A percentile compares a stretch with the other conserved stretches of the same genome.
phyloP scores from a whole-genome alignment of 2,888 invertebrate genomes.

The Junonia oenone region DNA sequence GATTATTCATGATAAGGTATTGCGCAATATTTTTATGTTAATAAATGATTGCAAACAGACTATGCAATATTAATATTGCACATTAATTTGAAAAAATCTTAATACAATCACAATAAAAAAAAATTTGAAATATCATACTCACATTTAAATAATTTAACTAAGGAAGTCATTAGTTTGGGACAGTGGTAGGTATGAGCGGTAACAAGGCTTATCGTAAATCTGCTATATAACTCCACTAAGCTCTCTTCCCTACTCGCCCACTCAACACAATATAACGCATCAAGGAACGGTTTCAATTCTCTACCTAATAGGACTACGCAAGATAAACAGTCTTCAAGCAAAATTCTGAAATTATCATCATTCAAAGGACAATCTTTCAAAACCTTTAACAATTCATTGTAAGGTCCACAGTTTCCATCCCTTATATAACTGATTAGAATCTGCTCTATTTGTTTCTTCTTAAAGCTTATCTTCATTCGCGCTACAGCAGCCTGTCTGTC shows the following conservation, averaged over 20 bases:
- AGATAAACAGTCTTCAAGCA: constrained; percentile 61
- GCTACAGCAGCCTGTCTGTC: constrained; percentile 59
- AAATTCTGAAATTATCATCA: constrained; percentile 61
- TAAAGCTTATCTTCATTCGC: constrained; percentile 61
- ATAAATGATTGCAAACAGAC: neutral
- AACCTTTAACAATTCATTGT: constrained; percentile 67
- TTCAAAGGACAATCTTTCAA: constrained; percentile 60
- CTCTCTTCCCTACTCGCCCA: constrained; percentile 55
- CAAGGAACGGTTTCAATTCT: constrained; percentile 59
- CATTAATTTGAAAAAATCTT: too few relatives aligned
- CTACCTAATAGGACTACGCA: constrained; percentile 62
- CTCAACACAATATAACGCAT: constrained; percentile 55
- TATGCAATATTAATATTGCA: neutral
- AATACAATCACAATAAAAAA: too few relatives aligned
- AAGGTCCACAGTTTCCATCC: constrained; percentile 56
- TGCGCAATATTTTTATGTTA: constrained; percentile 16
- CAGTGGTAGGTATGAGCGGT: constrained; percentile 72
- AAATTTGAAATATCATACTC: constrained; percentile 10
- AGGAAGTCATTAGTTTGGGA: constrained; percentile 50
- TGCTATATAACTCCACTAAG: constrained; percentile 52
- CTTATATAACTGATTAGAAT: constrained; percentile 59
- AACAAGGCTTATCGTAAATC: constrained; percentile 57
- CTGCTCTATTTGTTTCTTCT: constrained; percentile 64
- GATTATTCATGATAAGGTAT: constrained; percentile 7
- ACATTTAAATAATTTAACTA: constrained; percentile 69